phyloP scores from a whole-genome alignment of 1,140 invertebrate species.

The Tetramorium simillimum region DNA sequence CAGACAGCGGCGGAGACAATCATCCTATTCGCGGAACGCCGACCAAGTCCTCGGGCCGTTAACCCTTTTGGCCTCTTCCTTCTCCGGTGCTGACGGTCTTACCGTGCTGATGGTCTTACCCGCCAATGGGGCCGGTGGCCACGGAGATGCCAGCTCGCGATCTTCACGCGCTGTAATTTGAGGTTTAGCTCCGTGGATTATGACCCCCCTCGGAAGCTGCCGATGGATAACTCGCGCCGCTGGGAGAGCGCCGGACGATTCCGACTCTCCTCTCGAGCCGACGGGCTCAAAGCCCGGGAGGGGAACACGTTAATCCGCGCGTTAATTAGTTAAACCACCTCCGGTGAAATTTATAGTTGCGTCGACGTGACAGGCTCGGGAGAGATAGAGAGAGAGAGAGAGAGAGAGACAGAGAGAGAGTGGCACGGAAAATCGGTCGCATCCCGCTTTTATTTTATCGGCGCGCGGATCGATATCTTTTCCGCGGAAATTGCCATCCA shows the following conservation, averaged over 20 bases:
- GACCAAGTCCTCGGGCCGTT: conserved; percentile 37
- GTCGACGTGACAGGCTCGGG: not conserved
- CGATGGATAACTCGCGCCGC: not conserved
- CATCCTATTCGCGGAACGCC: conserved; percentile 37
- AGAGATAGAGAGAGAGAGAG: too few species aligned
- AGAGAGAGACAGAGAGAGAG: not conserved
- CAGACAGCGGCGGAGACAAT: conserved; percentile 40
- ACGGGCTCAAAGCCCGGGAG: not conserved
- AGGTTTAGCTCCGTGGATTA: conserved; percentile 34
- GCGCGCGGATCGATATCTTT: conserved; percentile 31
- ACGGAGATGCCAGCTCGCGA: conserved; percentile 28
- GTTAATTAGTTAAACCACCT: not conserved
- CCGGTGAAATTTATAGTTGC: conserved; percentile 2
- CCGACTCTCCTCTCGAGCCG: not conserved
- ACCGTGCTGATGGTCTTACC: conserved; percentile 16
- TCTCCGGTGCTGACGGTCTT: conserved; percentile 11
- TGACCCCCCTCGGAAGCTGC: not conserved
- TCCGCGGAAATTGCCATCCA: conserved; percentile 21
- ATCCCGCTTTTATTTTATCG: not conserved
- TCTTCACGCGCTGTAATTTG: conserved; percentile 24
- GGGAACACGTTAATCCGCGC: not conserved
- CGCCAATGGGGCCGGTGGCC: not conserved
- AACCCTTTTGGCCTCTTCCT: conserved; percentile 30
- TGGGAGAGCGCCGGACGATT: not conserved
- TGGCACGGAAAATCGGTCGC: not conserved